Base-by-base conservation (phyloP, 2,888 invertebrate species). In the Pheosia gnoma region DNA sequence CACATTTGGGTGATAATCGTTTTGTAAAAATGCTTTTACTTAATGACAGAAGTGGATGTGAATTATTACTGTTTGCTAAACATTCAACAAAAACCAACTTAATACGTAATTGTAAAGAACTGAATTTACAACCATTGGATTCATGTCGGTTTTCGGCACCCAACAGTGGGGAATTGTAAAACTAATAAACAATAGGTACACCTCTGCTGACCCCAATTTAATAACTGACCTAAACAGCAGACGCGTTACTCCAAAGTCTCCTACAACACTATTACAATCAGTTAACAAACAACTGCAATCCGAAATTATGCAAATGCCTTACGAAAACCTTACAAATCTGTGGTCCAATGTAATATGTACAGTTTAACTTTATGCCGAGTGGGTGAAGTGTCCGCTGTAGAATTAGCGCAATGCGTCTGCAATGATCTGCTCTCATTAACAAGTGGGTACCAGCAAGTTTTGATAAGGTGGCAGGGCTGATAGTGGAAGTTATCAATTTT, bases 391-490 rank as follows among this genome's bases (percentile, higher is more conserved):
- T 53, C 37, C 53, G 53, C 43, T 59, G 63, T 61, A 52, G 52
- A 53, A 43, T 58, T 57, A 67, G 64, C 58, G 74, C 66, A 63
- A 69, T 11, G 43, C 41, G 61, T 59, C 53, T 67, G 79, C 73
- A 84, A 81, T 79, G 82, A 78, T 82, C 68, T 84, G 84, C 82
- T 85, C 82, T 81, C 83, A 79, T 85, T 79, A 67, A 54, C 75
- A 81, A 74, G 66, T 80, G 68, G 79, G 74, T 70, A 68, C 57
- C n/a, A n/a, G 47, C n/a, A 47, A 5, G n/a, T 47, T 47, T 47
- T n/a, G 47, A n/a, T 47, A 25, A 25, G 25, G 25, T 25, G 25
- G 25, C 25, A 25, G 25, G 25, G 25, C 25, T 25, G 25, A 25
- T 25, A 25, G 25, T n/a, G n/a, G n/a, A n/a, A n/a, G n/a, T n/a